Base-by-base conservation (phyloP, 2,113 vertebrate genomes). In the Balaenoptera acutorostrata region DNA sequence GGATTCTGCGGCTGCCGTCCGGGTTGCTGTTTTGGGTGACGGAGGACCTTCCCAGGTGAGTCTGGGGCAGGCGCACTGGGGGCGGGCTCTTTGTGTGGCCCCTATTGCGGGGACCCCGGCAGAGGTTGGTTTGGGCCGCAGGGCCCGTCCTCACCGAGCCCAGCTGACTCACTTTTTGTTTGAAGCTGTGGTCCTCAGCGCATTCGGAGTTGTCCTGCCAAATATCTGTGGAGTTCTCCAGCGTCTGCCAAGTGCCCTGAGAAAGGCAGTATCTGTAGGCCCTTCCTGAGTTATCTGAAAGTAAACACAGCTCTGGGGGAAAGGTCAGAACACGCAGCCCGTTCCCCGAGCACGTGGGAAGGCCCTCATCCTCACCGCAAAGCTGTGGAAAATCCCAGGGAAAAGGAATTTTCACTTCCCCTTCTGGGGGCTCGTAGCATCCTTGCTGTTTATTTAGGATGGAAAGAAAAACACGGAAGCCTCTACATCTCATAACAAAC, bases 201-300 rank as follows among this genome's bases (percentile, higher is more conserved):
- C 99, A 99, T 97, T 99, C 99, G 0, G 99, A 99, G n/a, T 98
- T 98, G 61, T 99, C 98, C 80, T 99, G 98, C 99, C 99, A 99
- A 96, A 99, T 96, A 46, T 97, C 98, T 11, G 99, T 99, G 94
- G 99, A 99, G 97, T 99, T 99, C 94, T 98, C 98, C 81, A 55
- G 80, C 0, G 36, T 99, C 96, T 99, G 98, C 99, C 99, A 99
- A 93, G 96, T 98, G 41, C 99, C 99, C 36, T 94, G 98, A 25
- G 98, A 98, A 95, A 99, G 98, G 97, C 99, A 99, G 98, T 99
- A 97, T 97, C 99, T 98, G 98, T 99, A 98, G 78, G 98, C 99
- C 86, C 97, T 99, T 96, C 99, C 99, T 95, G 98, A 93, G 90
- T 92, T 98, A 88, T 99, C 99, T 99, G 98, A 98, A 98, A 98